Conservation (phyloP, 1,140 invertebrate genomes). For the Pectinophora gossypiella region DNA sequence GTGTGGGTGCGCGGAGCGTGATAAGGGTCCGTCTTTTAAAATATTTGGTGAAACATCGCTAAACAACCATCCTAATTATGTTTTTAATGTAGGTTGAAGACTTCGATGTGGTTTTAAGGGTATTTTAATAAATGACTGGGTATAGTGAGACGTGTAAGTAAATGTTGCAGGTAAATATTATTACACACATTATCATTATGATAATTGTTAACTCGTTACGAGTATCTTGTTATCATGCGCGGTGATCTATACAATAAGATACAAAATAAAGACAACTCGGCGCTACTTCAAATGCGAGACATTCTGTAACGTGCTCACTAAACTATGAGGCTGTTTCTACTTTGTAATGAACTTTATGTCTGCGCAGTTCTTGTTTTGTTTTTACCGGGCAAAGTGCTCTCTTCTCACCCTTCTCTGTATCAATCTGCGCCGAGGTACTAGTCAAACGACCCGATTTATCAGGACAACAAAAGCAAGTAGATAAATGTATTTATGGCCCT, state of each 20-base stretch:
- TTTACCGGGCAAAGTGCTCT: not conserved
- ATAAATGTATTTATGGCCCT: conserved; percentile 52
- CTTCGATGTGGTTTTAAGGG: not conserved
- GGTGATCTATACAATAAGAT: no score
- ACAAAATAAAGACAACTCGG: no score
- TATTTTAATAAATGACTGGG: not conserved
- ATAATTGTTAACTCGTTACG: no score
- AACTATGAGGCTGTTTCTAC: no score
- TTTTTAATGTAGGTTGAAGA: conserved; percentile 7
- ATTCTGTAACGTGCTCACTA: no score
- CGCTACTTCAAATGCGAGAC: no score
- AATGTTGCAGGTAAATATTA: no score
- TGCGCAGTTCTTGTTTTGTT: not conserved
- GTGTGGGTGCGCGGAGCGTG: conserved; percentile 18
- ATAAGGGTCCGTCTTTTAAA: conserved; percentile 35
- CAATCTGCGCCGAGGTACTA: conserved; percentile 22
- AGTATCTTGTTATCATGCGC: no score
- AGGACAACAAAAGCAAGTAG: conserved; percentile 50
- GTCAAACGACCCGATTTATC: conserved; percentile 54
- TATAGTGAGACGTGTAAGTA: no score
- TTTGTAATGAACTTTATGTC: not conserved
- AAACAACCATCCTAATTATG: conserved; percentile 41
- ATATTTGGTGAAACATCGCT: conserved; percentile 45
- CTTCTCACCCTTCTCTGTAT: no score
- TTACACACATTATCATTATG: no score